Conservation (phyloP, 1,140 invertebrate genomes). For the Hycleus cichorii region DNA sequence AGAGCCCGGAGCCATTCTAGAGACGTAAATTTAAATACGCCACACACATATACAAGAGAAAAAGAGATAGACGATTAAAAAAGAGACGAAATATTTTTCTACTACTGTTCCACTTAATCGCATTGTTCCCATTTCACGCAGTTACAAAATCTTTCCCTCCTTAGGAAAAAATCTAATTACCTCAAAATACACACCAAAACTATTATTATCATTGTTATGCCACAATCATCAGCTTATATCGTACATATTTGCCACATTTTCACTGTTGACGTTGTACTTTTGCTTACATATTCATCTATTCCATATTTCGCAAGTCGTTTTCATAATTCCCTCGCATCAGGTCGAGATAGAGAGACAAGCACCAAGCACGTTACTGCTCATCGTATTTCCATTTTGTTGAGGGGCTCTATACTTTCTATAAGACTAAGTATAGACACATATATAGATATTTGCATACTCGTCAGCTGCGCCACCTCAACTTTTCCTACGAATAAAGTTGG, state of each 20-base stretch:
- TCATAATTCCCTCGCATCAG: conserved; percentile 42
- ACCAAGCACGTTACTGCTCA: conserved; percentile 25
- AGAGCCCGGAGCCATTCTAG: conserved; percentile 17
- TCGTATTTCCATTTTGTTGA: conserved; percentile 37
- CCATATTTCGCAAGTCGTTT: conserved; percentile 44
- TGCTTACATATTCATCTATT: conserved; percentile 40
- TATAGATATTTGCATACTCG: conserved; percentile 35
- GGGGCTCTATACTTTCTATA: conserved; percentile 19
- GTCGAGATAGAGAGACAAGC: conserved; percentile 27
- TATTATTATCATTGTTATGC: no score
- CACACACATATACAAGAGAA: no score
- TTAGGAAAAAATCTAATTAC: no score
- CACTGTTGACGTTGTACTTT: no score
- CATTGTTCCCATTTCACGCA: no score
- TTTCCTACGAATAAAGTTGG: conserved; percentile 35
- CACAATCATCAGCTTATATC: no score
- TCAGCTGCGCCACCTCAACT: conserved; percentile 39
- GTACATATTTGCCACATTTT: no score
- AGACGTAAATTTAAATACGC: conserved; percentile 14
- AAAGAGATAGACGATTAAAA: no score
- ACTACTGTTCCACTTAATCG: no score
- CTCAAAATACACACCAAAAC: no score
- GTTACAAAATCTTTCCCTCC: no score
- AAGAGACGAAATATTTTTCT: no score
- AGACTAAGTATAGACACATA: background rate